phyloP scores from a whole-genome alignment of 2,113 vertebrate species.

The Phrynosoma platyrhinos region DNA sequence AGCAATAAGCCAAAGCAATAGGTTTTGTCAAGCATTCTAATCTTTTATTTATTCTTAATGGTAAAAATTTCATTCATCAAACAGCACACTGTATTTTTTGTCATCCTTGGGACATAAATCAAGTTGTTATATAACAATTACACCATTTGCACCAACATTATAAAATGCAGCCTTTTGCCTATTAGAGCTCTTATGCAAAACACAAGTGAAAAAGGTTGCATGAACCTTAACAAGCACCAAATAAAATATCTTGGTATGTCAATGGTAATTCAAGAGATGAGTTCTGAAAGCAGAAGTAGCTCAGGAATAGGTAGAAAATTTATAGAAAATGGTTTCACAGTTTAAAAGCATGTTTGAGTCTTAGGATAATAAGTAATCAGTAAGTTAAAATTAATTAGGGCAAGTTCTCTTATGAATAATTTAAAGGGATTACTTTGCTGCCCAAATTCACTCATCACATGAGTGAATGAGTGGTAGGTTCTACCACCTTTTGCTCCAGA shows the following conservation, averaged over 20 bases:
- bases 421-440: background rate
- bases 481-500: background rate
- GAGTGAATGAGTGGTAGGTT: no score
- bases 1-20: slow-evolving; percentile 12
- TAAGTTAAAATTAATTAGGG: background rate
- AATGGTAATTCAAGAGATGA: background rate
- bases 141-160: background rate
- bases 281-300: background rate
- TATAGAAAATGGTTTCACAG: background rate
- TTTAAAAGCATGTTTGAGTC: background rate
- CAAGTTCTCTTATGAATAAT: background rate
- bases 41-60: background rate
- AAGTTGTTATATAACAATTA: background rate
- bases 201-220: no score
- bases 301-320: background rate
- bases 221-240: background rate
- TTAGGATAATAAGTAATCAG: background rate
- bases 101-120: background rate
- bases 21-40: slow-evolving; percentile 43
- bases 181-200: background rate
- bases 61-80: slow-evolving; percentile 17
- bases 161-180: background rate
- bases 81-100: background rate
- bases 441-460: background rate
- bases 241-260: background rate